These are phyloP conservation scores for Merops nubicus DNA, from an alignment of 2,113 vertebrate genomes.

Conservation along the genomic window DNA sequence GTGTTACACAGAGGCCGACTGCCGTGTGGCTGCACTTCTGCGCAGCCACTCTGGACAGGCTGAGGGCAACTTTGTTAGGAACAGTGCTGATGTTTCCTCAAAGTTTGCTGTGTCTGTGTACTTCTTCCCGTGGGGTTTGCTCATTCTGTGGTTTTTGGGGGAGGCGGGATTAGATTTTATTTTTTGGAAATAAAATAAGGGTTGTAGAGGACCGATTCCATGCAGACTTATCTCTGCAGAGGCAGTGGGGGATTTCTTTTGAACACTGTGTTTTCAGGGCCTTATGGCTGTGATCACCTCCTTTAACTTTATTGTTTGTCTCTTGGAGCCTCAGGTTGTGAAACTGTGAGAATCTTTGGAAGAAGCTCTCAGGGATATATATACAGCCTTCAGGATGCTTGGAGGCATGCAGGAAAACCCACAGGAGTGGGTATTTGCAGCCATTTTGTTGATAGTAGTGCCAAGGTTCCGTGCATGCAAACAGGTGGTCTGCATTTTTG, in stretches of 20 bases:
- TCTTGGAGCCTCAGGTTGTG: not conserved
- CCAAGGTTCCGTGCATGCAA: not conserved
- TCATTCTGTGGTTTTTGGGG: not conserved
- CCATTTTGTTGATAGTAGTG: constrained; percentile 36
- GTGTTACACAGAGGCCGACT: constrained; percentile 15
- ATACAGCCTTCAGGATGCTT: not conserved
- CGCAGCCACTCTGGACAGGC: not conserved
- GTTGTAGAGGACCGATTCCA: not conserved
- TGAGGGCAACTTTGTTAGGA: constrained; percentile 3
- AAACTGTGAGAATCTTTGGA: not conserved
- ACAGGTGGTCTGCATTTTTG: constrained; percentile 35
- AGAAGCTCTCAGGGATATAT: not conserved
- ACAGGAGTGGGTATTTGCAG: constrained; percentile 23
- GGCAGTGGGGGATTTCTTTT: not conserved
- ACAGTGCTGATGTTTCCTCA: not conserved
- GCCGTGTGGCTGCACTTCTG: constrained; percentile 2
- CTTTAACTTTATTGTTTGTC: not conserved
- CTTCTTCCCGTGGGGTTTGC: not conserved
- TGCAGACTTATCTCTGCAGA: not conserved
- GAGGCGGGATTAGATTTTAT: not conserved
- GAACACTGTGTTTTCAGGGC: not conserved
- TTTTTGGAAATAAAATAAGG: not conserved
- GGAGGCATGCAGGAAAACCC: not conserved
- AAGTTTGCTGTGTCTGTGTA: not conserved
- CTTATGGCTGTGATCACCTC: not conserved